These are phyloP conservation scores for Forbesichthys agassizii DNA, from an alignment of 2,113 vertebrate species.

Conservation along the genomic window DNA sequence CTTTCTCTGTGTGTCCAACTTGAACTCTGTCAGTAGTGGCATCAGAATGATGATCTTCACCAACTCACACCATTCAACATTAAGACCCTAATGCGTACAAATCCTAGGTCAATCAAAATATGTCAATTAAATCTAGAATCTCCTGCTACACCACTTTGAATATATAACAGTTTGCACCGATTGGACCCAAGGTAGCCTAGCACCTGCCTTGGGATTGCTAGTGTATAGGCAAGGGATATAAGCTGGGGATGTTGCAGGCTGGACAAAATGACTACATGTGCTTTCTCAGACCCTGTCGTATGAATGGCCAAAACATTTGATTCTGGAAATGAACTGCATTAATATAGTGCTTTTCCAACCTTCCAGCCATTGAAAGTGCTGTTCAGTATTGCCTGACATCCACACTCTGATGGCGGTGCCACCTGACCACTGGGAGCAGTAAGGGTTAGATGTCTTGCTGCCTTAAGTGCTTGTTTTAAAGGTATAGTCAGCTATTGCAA, in stretches of 20 bases:
- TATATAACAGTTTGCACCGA: conserved; percentile 8
- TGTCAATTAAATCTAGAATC: conserved; percentile 32
- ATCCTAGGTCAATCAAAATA: no score
- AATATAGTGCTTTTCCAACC: conserved; percentile 6
- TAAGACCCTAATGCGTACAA: no score
- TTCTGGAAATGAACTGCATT: conserved; percentile 44
- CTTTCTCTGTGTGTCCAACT: conserved; percentile 19
- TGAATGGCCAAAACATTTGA: conserved; percentile 57
- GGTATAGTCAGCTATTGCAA: no score
- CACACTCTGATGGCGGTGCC: no score
- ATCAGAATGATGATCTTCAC: conserved; percentile 23
- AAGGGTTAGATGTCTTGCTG: no score
- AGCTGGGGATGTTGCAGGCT: conserved; percentile 35
- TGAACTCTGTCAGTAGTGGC: conserved; percentile 27
- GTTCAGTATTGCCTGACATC: not conserved
- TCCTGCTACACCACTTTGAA: conserved; percentile 12
- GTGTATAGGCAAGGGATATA: conserved; percentile 42
- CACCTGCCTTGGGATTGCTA: conserved; percentile 36
- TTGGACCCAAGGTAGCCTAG: conserved; percentile 26
- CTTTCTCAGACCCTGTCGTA: conserved; percentile 46
- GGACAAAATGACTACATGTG: conserved; percentile 40
- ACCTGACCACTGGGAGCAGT: no score
- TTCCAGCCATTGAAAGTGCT: not conserved
- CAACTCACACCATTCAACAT: conserved; percentile 6
- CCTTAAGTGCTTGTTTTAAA: no score